Conservation (phyloP, 2,113 vertebrate species). For the Xiphias gladius region DNA sequence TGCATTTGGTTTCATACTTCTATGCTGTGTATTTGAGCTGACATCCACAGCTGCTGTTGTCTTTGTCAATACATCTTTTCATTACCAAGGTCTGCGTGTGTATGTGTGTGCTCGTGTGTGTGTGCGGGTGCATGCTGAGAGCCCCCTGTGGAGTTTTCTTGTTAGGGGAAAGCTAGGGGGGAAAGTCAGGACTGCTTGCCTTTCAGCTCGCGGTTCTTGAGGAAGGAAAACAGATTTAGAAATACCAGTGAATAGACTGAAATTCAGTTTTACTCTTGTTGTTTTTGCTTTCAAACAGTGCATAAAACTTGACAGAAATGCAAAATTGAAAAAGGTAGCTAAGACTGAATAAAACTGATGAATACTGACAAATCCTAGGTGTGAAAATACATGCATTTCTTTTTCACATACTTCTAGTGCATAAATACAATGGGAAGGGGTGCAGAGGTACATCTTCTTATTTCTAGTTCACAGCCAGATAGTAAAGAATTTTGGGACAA, state of each 20-base stretch:
- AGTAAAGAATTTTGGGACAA: conserved; percentile 39
- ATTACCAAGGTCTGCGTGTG: conserved; percentile 19
- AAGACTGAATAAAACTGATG: not conserved
- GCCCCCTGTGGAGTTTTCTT: conserved; percentile 37
- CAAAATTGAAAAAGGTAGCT: not conserved
- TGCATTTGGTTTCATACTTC: conserved; percentile 1
- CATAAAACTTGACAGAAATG: not conserved
- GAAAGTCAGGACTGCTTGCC: conserved; percentile 37
- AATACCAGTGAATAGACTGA: not conserved
- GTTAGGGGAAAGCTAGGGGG: conserved; percentile 25
- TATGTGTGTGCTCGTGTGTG: conserved; percentile 16
- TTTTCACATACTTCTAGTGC: not conserved
- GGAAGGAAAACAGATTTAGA: conserved; percentile 19
- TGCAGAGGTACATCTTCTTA: not conserved
- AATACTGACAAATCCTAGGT: not conserved
- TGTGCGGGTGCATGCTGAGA: conserved; percentile 4
- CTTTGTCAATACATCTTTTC: conserved; percentile 36
- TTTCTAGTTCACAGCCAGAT: conserved; percentile 49
- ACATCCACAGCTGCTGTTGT: conserved; percentile 49
- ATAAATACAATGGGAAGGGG: not conserved
- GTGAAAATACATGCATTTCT: too few species aligned
- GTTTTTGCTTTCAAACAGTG: conserved; percentile 2
- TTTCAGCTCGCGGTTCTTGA: conserved; percentile 7
- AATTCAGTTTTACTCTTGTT: not conserved
- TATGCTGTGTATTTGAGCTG: conserved; percentile 3